These are phyloP conservation scores for Cephonodes hylas DNA, from an alignment of 2,888 invertebrate species.

Conservation along the genomic window DNA sequence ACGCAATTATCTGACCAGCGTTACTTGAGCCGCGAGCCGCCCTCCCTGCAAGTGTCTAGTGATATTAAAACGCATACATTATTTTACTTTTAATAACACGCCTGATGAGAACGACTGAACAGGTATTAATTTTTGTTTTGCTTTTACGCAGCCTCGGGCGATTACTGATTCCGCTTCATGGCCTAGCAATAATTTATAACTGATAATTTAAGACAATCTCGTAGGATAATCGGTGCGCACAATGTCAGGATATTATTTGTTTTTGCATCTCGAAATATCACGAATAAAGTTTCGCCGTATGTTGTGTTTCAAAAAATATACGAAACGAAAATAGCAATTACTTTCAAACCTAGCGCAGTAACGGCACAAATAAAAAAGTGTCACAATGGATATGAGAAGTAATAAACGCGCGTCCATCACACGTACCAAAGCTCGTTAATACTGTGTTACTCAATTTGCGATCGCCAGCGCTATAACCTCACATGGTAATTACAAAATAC, in stretches of 20 bases:
- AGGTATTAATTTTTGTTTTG: conserved; percentile 8
- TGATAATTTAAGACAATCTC: conserved; percentile 7
- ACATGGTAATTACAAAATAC: background rate
- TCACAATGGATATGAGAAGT: background rate
- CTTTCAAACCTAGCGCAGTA: background rate
- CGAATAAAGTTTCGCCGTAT: background rate
- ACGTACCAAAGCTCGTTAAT: background rate
- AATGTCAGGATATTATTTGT: background rate
- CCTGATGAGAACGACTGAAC: background rate
- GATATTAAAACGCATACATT: background rate
- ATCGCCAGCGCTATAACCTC: background rate
- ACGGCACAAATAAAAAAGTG: background rate
- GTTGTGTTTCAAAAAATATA: background rate
- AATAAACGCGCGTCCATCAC: background rate
- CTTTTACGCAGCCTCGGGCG: background rate
- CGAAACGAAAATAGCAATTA: background rate
- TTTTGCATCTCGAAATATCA: background rate
- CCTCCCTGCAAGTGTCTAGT: background rate
- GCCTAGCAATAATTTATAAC: conserved; percentile 7
- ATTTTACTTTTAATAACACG: conserved; percentile 7
- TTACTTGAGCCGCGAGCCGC: background rate
- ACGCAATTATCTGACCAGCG: conserved; percentile 7
- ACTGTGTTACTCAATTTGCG: background rate
- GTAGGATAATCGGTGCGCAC: background rate
- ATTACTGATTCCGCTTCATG: conserved; percentile 3